Percentiles rank a stretch among this genome's conserved stretches.
These are phyloP conservation scores for Apodemus sylvaticus DNA, from an alignment of 2,113 vertebrate species.

Conservation along the genomic window DNA sequence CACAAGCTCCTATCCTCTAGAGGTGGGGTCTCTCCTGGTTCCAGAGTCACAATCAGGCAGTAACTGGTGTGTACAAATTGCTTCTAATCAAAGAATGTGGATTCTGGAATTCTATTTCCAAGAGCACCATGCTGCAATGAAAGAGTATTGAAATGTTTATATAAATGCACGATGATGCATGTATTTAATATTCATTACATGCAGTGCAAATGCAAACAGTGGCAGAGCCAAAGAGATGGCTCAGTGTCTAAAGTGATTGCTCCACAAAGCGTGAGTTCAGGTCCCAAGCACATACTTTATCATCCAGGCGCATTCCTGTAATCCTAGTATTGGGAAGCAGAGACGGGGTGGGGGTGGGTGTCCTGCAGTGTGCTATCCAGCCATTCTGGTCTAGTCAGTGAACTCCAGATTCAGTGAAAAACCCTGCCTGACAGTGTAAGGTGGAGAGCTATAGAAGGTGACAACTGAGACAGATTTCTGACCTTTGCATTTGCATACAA, in stretches of 20 bases:
- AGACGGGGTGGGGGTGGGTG: background rate
- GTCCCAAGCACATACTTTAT: background rate
- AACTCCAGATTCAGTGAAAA: background rate
- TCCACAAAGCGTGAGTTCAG: background rate
- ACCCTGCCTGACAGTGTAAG: background rate
- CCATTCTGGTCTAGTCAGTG: background rate
- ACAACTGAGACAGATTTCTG: background rate
- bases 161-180: background rate
- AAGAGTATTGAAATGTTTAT: conserved; percentile 25
- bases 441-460: background rate
- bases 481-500: background rate
- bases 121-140: background rate
- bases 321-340: background rate
- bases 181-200: background rate
- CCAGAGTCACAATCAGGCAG: background rate
- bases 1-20: background rate
- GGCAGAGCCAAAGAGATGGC: background rate
- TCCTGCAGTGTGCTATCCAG: background rate
- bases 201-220: background rate
- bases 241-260: background rate
- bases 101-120: conserved; percentile 14
- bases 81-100: conserved; percentile 2
- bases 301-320: background rate
- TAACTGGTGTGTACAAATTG: background rate
- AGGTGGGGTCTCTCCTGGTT: background rate